phyloP scores from a whole-genome alignment of 2,888 invertebrate species.

The Hydraecia micacea region DNA sequence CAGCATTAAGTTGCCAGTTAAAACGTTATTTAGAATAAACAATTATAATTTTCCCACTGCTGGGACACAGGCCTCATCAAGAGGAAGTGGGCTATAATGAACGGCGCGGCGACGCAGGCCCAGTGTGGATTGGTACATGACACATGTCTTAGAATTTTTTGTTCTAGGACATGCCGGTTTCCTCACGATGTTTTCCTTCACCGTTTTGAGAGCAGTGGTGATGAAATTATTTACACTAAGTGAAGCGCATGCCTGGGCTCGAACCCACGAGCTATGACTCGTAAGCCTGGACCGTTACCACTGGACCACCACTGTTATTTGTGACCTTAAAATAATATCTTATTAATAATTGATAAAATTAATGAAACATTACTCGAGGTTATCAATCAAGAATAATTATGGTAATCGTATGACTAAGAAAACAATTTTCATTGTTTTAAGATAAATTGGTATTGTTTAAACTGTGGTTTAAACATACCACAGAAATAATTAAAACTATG shows the following conservation, averaged over 20 bases:
- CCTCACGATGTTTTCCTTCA: not conserved
- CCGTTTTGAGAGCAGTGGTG: no score
- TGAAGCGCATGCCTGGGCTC: no score
- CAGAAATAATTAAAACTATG: constrained; percentile 13
- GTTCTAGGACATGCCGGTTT: not conserved
- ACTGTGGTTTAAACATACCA: no score
- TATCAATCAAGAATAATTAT: constrained; percentile 29
- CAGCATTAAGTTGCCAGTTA: constrained; percentile 16
- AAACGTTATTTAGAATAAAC: constrained; percentile 21
- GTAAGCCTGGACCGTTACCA: no score
- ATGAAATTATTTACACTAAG: no score
- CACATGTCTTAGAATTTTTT: no score
- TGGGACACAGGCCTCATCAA: no score
- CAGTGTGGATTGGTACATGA: no score
- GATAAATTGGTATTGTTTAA: constrained; percentile 16
- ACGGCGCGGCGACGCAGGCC: no score
- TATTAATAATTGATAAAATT: constrained; percentile 20
- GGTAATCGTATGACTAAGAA: constrained; percentile 2
- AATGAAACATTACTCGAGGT: constrained; percentile 35
- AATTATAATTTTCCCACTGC: no score
- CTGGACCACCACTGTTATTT: not conserved
- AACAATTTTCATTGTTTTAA: constrained; percentile 20
- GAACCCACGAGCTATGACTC: no score
- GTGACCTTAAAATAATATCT: constrained; percentile 18
- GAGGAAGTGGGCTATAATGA: no score